Percentiles rank a stretch among this genome's conserved stretches.
Conservation (phyloP, 2,797 vertebrate genomes). For the Amblyopsis hoosieri region DNA sequence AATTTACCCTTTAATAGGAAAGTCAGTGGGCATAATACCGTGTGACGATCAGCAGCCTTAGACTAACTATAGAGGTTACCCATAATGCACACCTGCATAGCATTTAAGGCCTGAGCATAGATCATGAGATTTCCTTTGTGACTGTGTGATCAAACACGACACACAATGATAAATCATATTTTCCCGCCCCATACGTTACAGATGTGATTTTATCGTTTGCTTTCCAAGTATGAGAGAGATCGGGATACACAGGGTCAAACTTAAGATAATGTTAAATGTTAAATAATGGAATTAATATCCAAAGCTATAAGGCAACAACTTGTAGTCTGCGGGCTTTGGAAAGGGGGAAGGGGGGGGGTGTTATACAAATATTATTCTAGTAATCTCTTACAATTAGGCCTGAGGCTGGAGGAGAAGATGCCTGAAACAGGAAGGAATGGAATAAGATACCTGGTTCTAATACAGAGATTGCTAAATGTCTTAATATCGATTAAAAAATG, state of each 20-base stretch:
- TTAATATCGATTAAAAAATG: too few species aligned
- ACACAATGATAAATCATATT: conserved; percentile 4
- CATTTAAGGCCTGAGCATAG: conserved; percentile 38
- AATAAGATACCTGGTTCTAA: conserved; percentile 55
- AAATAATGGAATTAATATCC: background rate
- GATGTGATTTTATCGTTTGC: conserved; percentile 11
- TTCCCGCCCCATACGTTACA: conserved; percentile 9
- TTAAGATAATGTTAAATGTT: background rate
- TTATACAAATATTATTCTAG: conserved; percentile 68
- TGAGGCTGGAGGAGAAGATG: conserved; percentile 88
- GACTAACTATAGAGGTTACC: conserved; percentile 73
- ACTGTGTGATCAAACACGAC: conserved; percentile 16
- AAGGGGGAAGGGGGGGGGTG: conserved; percentile 52
- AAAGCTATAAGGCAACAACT: conserved; percentile 45
- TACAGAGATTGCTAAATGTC: conserved; percentile 10
- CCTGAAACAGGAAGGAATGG: conserved; percentile 71
- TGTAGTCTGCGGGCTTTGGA: conserved; percentile 52
- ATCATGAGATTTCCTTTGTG: conserved; percentile 22
- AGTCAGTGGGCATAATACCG: conserved; percentile 51
- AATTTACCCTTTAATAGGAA: conserved; percentile 26
- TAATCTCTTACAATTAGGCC: conserved; percentile 92
- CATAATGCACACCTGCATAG: conserved; percentile 45
- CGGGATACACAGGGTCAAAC: background rate
- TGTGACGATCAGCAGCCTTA: conserved; percentile 67
- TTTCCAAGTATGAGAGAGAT: conserved; percentile 4